phyloP scores from a whole-genome alignment of 2,797 vertebrate species.

The Anisognathus igniventris region DNA sequence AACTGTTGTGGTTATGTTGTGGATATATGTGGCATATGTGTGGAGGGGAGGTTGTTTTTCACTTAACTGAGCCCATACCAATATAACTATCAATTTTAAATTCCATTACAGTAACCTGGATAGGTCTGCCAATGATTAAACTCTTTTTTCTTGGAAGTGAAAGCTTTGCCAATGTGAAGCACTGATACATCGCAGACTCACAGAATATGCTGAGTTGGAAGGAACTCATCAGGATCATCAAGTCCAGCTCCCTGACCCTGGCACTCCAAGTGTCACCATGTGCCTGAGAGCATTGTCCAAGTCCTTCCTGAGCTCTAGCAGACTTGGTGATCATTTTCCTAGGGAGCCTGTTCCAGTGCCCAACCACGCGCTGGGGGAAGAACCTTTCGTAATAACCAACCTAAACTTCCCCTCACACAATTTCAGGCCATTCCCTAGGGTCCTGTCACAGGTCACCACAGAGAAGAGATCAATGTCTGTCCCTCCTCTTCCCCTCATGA shows the following conservation, averaged over 20 bases:
- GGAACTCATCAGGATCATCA: neutral
- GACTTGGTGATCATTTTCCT: neutral
- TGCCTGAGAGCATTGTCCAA: neutral
- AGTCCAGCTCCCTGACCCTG: neutral
- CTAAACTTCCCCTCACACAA: neutral
- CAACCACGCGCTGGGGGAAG: rapidly evolving
- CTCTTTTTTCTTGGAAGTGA: neutral
- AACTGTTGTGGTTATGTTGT: neutral
- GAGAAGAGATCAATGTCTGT: neutral
- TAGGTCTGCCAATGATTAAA: neutral
- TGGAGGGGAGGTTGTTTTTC: neutral
- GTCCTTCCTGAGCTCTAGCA: neutral
- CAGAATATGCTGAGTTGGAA: neutral
- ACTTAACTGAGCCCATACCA: neutral
- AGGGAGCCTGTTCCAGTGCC: neutral
- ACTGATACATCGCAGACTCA: neutral
- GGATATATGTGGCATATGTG: neutral
- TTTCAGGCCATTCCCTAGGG: neutral
- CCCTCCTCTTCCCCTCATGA: neutral
- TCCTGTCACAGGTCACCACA: neutral
- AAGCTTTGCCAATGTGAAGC: neutral
- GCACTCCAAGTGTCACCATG: neutral
- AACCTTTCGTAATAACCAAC: neutral
- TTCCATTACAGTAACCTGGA: neutral
- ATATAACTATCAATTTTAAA: neutral